Evolutionary conservation across 2,888 invertebrate species (phyloP).

Genomic region (Acholoe squamosa): DNA sequence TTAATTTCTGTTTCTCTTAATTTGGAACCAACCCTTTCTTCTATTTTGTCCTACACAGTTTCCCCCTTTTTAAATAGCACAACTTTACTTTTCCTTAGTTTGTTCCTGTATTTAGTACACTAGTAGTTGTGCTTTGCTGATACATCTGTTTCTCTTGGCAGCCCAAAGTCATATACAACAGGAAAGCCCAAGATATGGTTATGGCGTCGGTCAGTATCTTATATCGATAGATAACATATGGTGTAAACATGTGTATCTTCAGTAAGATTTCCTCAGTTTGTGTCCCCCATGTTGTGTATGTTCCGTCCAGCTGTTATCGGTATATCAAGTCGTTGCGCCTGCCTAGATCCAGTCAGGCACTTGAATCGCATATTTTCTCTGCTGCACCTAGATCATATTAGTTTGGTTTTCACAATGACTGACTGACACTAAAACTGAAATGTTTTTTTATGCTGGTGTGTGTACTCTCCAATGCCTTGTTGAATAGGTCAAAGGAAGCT

Average conservation of each 20-base stretch:
- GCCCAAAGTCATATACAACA: conserved; percentile 87
- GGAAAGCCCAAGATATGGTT: conserved; percentile 97
- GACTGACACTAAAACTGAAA: neutral
- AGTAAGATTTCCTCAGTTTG: conserved; percentile 33
- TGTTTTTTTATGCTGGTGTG: too few relatives aligned
- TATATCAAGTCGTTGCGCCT: neutral
- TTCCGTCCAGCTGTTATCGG: neutral
- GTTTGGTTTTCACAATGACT: neutral
- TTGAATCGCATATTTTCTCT: neutral
- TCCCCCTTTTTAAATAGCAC: neutral
- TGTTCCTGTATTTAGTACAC: neutral
- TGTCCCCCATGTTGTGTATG: conserved; percentile 46
- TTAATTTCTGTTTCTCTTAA: neutral
- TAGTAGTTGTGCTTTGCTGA: conserved; percentile 48
- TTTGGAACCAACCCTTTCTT: neutral
- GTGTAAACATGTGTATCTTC: neutral
- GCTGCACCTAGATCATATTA: conserved; percentile 3
- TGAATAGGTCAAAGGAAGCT: too few relatives aligned
- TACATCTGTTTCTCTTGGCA: conserved; percentile 61
- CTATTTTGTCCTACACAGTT: neutral
- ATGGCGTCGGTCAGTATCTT: conserved; percentile 91
- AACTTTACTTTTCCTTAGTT: neutral
- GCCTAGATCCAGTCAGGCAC: neutral
- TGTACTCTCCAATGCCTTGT: too few relatives aligned
- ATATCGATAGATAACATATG: conserved; percentile 11